Evolutionary conservation across 2,888 invertebrate genomes (phyloP).

Genomic region (Hofmannophila pseudospretella): DNA sequence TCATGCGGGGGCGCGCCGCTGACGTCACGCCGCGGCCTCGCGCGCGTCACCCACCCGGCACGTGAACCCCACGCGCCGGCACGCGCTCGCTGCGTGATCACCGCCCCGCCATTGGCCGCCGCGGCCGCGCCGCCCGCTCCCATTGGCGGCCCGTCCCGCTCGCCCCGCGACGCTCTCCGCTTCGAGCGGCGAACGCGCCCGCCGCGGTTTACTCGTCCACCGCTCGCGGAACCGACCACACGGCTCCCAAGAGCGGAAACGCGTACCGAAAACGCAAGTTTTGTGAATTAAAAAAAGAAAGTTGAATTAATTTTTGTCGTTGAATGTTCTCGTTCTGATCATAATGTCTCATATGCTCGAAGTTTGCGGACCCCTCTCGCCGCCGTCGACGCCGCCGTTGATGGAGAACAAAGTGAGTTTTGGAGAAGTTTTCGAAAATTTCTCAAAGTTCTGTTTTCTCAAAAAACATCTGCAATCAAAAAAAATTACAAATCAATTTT

Average conservation of each 20-base stretch:
- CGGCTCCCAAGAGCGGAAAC: constrained; percentile 53
- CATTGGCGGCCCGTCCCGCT: constrained; percentile 83
- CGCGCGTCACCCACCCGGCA: constrained; percentile 84
- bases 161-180: constrained; percentile 79
- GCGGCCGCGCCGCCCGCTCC: constrained; percentile 83
- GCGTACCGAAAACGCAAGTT: constrained; percentile 54
- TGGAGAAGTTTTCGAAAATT: constrained; percentile 22
- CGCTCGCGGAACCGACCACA: constrained; percentile 59
- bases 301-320: constrained; percentile 51
- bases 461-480: constrained; percentile 8
- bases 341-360: constrained; percentile 66
- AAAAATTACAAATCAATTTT: constrained; percentile 18
- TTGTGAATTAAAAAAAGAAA: constrained; percentile 70
- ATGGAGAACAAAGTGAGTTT: constrained; percentile 76
- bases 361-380: constrained; percentile 80
- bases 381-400: constrained; percentile 85
- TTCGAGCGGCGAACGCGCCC: constrained; percentile 59
- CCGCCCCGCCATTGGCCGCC: constrained; percentile 76
- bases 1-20: constrained; percentile 78
- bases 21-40: constrained; percentile 78
- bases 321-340: constrained; percentile 52
- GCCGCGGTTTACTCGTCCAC: constrained; percentile 73
- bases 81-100: constrained; percentile 88
- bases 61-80: constrained; percentile 89
- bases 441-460: constrained; percentile 5